A percentile compares a stretch with the other conserved stretches of the same genome.
Conservation (phyloP, 2,797 vertebrate genomes). For the Rhinogobio ventralis region DNA sequence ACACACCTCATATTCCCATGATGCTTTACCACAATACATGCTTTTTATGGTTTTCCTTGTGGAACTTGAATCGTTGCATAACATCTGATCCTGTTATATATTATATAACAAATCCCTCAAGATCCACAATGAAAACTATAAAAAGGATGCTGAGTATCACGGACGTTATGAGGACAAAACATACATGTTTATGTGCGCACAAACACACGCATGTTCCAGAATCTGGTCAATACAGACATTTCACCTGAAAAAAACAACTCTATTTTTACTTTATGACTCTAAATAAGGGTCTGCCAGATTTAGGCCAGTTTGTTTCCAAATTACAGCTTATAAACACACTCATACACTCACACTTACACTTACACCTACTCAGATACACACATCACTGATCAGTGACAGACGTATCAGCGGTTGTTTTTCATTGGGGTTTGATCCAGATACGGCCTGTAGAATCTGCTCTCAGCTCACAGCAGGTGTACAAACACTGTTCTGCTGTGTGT, state of each 20-base stretch:
- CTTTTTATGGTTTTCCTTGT: constrained; percentile 3
- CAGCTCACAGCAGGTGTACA: constrained; percentile 46
- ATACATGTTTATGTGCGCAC: not conserved
- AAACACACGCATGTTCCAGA: not conserved
- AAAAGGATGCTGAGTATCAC: not conserved
- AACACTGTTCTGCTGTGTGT: not conserved
- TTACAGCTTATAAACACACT: not conserved
- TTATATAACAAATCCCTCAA: constrained; percentile 3
- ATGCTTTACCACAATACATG: constrained; percentile 1
- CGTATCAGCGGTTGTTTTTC: not conserved
- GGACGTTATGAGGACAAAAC: not conserved
- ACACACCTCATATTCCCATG: not conserved
- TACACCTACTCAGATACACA: not conserved
- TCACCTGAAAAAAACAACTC: too few relatives aligned
- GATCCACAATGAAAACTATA: constrained; percentile 4
- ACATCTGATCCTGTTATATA: constrained; percentile 1
- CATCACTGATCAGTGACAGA: not conserved
- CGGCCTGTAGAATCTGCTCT: not conserved
- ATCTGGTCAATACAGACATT: too few relatives aligned
- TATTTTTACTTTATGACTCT: not conserved
- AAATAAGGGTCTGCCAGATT: not conserved
- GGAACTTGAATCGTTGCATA: constrained; percentile 2
- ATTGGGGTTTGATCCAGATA: not conserved
- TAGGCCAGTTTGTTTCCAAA: not conserved
- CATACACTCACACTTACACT: not conserved